Evolutionary conservation across 2,888 invertebrate genomes (phyloP).

Genomic region (Keiferia lycopersicella): DNA sequence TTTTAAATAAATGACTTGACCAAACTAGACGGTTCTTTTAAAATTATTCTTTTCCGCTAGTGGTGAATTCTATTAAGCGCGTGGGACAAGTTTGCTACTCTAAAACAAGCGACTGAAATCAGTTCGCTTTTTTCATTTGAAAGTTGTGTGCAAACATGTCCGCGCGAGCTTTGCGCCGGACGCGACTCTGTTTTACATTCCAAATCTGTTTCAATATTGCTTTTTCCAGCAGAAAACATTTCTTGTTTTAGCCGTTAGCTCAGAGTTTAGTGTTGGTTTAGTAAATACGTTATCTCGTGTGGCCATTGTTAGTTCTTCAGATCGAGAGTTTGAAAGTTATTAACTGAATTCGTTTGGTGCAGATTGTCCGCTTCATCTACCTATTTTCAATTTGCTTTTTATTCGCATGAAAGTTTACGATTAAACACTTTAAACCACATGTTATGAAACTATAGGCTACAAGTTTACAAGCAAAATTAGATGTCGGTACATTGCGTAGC

Average conservation of each 20-base stretch:
- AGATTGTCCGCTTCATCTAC: too few relatives aligned
- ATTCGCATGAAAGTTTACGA: too few relatives aligned
- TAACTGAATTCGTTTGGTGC: not conserved
- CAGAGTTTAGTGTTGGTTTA: slow-evolving; percentile 4
- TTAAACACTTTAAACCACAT: too few relatives aligned
- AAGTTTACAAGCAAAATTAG: too few relatives aligned
- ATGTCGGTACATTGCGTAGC: too few relatives aligned
- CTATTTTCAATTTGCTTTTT: too few relatives aligned
- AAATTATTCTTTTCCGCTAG: too few relatives aligned
- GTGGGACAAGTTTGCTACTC: slow-evolving; percentile 1
- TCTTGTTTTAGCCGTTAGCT: slow-evolving; percentile 11
- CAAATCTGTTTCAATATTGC: slow-evolving; percentile 12
- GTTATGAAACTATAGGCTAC: too few relatives aligned
- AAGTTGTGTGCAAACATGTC: slow-evolving; percentile 16
- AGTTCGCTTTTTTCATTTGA: slow-evolving; percentile 19
- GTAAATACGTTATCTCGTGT: not conserved
- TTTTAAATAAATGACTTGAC: too few relatives aligned
- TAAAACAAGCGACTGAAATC: slow-evolving; percentile 1
- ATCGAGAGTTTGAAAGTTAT: not conserved
- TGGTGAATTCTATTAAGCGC: not conserved
- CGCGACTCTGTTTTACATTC: slow-evolving; percentile 11
- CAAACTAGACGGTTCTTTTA: too few relatives aligned
- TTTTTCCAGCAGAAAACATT: slow-evolving; percentile 6
- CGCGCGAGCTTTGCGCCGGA: not conserved
- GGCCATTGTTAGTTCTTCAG: not conserved